Evolutionary conservation across 37 sponge, comb jelly and placozoan species (phyloP), one percentile per base, ranked within the genome.

Genomic region (Lycopodina hypogea): DNA sequence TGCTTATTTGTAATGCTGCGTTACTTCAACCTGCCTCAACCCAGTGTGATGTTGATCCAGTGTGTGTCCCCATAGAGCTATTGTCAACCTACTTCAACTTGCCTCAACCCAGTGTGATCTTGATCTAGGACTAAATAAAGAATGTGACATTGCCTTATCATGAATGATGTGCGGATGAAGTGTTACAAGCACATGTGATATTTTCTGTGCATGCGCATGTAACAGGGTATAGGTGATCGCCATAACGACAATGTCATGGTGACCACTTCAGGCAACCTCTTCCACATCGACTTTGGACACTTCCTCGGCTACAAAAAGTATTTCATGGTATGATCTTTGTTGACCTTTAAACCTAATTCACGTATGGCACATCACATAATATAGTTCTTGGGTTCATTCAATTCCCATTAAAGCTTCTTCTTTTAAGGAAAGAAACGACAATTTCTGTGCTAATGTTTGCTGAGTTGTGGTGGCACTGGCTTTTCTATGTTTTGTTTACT

Each of bases 281-380:
- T 97, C 62, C 98, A 97, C 76, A 97, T 97, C 42, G 98, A 97
- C 76, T 97, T 97, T 88, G 98, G 98, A 34, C 98, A 97, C 65
- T 97, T 97, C 75, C 87, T 97, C 4, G 98, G 98, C 3, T 90
- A 97, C 79, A 90, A 72, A 37, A 97, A 97, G 75, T 68, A 77
- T 29, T 82, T 87, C 60, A 50, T 86, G 79, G 87, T 86, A 74
- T 26, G 75, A 18, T 22, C 19, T 48, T 17, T n/a, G 28, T 4
- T 52, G n/a, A n/a, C n/a, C n/a, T n/a, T n/a, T n/a, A n/a, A n/a
- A n/a, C n/a, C n/a, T n/a, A n/a, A n/a, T n/a, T n/a, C n/a, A n/a
- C n/a, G n/a, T n/a, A n/a, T n/a, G n/a, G n/a, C n/a, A n/a, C n/a
- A n/a, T n/a, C 18, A 53, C 18, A 53, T 53, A 53, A 53, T 53